Evolutionary conservation across 2,113 vertebrate species (phyloP).

Genomic region (Talpa occidentalis): DNA sequence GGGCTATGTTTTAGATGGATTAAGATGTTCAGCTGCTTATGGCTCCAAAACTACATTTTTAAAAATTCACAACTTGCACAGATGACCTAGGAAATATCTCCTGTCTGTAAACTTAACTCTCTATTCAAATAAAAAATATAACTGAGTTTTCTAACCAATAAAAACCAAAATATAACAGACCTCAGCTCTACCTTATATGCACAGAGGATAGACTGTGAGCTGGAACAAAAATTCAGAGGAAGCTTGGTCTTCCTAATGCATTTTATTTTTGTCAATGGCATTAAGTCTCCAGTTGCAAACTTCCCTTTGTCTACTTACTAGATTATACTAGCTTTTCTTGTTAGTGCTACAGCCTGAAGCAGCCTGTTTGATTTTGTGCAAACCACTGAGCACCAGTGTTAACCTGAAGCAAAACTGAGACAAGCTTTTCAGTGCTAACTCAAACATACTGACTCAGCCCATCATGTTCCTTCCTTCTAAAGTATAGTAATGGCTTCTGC

Average conservation of each 20-base stretch:
- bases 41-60: not conserved
- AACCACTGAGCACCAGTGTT: not conserved
- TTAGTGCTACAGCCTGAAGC: not conserved
- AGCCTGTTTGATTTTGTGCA: slow-evolving; percentile 2
- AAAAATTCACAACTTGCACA: not conserved
- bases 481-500: not conserved
- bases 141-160: not conserved
- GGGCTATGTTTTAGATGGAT: not conserved
- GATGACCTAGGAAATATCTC: not conserved
- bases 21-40: not conserved
- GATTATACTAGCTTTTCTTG: not conserved
- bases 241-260: not conserved
- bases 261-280: not conserved
- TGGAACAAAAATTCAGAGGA: not conserved
- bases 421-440: slow-evolving; percentile 16
- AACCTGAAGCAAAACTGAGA: slow-evolving; percentile 17
- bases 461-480: not conserved
- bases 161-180: no score
- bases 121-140: not conserved
- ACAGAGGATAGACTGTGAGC: not conserved
- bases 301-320: not conserved
- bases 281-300: not conserved
- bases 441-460: not conserved
- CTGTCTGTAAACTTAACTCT: slow-evolving; percentile 17
- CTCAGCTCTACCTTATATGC: not conserved